Conservation (phyloP, 2,888 invertebrate species). For the Melipona beecheii region DNA sequence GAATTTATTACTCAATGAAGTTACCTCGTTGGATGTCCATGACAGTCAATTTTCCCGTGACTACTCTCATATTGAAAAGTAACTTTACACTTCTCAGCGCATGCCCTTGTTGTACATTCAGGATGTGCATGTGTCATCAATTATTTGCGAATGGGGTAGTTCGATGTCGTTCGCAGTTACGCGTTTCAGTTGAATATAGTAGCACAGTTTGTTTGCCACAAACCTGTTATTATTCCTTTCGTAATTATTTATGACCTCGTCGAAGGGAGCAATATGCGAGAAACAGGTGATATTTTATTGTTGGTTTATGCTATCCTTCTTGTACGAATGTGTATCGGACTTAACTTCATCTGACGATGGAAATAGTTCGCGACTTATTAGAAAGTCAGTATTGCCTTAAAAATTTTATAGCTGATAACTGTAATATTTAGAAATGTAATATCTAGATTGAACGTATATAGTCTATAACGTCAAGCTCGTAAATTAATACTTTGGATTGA, state of each 20-base stretch:
- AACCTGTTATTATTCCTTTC: too few species aligned
- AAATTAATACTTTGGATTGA: too few species aligned
- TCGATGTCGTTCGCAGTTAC: neutral
- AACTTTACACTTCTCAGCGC: conserved; percentile 33
- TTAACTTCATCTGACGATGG: neutral
- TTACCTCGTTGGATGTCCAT: conserved; percentile 39
- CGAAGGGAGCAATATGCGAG: neutral
- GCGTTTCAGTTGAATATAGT: neutral
- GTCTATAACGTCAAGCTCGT: too few species aligned
- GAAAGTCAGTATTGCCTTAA: too few species aligned
- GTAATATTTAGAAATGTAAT: neutral
- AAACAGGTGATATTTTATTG: neutral
- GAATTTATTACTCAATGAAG: neutral
- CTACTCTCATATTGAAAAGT: neutral
- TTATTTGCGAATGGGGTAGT: too few species aligned
- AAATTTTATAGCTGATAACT: too few species aligned
- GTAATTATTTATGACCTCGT: neutral
- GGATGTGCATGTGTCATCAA: too few species aligned
- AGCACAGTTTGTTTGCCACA: neutral
- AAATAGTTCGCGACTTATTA: neutral
- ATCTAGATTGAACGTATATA: neutral
- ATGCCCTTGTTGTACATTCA: conserved; percentile 19
- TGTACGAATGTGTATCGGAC: neutral
- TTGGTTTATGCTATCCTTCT: neutral
- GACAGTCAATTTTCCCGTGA: conserved; percentile 16